phyloP scores from a whole-genome alignment of 2,113 vertebrate species.

The Oncorhynchus nerka region DNA sequence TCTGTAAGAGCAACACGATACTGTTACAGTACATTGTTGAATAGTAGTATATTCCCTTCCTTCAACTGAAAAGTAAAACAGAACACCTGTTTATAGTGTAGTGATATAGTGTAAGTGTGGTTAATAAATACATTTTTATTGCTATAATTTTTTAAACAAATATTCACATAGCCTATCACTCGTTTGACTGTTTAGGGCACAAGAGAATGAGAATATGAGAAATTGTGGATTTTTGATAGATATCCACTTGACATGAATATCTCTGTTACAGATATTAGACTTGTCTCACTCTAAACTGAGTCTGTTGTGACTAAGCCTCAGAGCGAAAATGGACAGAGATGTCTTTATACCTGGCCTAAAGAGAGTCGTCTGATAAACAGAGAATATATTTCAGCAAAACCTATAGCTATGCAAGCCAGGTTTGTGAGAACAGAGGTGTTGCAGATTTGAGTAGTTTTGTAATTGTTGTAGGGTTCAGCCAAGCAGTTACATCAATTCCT shows the following conservation, averaged over 20 bases:
- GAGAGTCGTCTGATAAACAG: conserved; percentile 22
- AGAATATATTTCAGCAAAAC: conserved; percentile 5
- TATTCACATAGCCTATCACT: not conserved
- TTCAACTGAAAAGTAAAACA: conserved; percentile 1
- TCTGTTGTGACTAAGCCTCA: conserved; percentile 29
- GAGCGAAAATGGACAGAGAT: conserved; percentile 42
- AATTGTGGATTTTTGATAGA: not conserved
- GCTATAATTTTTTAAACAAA: not conserved
- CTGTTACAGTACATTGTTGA: not conserved
- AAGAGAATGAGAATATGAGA: not conserved
- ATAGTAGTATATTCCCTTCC: not conserved
- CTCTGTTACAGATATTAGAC: not conserved
- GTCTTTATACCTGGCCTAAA: conserved; percentile 46
- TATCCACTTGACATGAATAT: not conserved
- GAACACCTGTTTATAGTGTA: not conserved
- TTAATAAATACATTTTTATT: not conserved
- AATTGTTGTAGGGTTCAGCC: conserved; percentile 38
- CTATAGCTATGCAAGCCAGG: conserved; percentile 30
- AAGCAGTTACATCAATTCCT: conserved; percentile 53
- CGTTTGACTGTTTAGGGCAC: not conserved
- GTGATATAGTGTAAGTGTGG: not conserved
- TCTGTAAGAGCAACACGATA: conserved; percentile 30
- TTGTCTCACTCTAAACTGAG: conserved; percentile 9
- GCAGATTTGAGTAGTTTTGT: conserved; percentile 47
- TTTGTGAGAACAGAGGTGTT: conserved; percentile 38